phyloP scores from a whole-genome alignment of 1,140 invertebrate genomes.

The Conus betulinus region DNA sequence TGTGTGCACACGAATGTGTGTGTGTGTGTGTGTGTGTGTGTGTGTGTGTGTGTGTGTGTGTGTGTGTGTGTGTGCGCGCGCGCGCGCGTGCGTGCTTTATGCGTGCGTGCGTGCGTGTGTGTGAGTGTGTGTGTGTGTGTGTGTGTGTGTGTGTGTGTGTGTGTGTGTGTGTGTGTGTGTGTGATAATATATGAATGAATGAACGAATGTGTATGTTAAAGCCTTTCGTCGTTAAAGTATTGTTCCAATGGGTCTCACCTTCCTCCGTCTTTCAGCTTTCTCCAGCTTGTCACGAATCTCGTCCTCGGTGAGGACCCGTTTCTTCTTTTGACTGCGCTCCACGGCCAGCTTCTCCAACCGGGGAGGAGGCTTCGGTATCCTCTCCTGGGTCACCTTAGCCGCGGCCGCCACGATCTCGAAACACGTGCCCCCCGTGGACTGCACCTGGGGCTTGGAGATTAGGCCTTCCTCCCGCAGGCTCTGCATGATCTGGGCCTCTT shows the following conservation, averaged over 20 bases:
- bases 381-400: neutral
- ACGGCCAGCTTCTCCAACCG: slow-evolving; percentile 55
- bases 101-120: no score
- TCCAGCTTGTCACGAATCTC: slow-evolving; percentile 66
- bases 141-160: no score
- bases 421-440: slow-evolving; percentile 66
- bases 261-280: slow-evolving; percentile 64
- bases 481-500: slow-evolving; percentile 70
- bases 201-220: no score
- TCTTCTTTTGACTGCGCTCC: slow-evolving; percentile 60
- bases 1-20: no score
- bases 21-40: no score
- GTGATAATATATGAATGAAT: no score
- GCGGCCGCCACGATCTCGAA: slow-evolving; percentile 60
- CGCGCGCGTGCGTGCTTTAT: no score
- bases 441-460: slow-evolving; percentile 63
- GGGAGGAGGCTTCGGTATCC: slow-evolving; percentile 48
- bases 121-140: no score
- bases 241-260: slow-evolving; percentile 46
- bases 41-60: no score
- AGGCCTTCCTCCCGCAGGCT: slow-evolving; percentile 73
- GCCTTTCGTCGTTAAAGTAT: no score
- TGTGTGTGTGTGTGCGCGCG: no score
- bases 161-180: no score
- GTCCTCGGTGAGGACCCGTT: slow-evolving; percentile 64